Evolutionary conservation across 2,113 vertebrate genomes (phyloP), one percentile per base, ranked within the genome.

Genomic region (Mesembrinibis cayennensis): DNA sequence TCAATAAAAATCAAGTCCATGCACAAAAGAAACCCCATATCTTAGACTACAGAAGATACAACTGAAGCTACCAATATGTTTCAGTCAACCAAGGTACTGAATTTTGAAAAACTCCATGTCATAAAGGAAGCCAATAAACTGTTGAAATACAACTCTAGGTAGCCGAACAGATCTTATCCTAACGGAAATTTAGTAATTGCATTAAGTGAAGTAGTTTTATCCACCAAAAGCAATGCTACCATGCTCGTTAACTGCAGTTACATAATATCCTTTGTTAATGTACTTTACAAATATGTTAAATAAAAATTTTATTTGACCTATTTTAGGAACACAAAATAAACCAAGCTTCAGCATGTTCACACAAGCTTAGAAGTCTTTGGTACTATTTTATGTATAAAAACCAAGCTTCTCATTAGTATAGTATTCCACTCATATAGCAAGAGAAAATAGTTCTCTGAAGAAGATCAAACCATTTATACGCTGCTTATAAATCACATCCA

Each of bases 251-350:
- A 55, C 53, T 49, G 50, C 34, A 49, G 42, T 58, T 91, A 79
- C 26, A 71, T 25, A 36, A 59, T 2, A 6, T 8, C 20, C 47
- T 90, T 79, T 34, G 7, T 62, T 55, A 74, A 63, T 2, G 12
- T 29, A 50, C 22, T 80, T 77, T 18, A 22, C 42, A 91, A 72
- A 65, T 42, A 44, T 1, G 7, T 58, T 79, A 34, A 30, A 55
- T 71, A 63, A 80, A 73, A 71, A 65, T 13, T n/a, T 36, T 47
- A 61, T 77, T 84, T 3, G 2, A 66, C 16, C 16, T 67, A 18
- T 62, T 89, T 61, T 18, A 90, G 27, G 55, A 87, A 77, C 8
- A 56, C 34, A 91, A 83, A 91, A 74, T 49, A 74, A 83, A 73
- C 23, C 26, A 70, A 58, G 59, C 21, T 87, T 90, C 83, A 73